Conservation (phyloP, 2,888 invertebrate species). For the Lissocephala sabroskyi region DNA sequence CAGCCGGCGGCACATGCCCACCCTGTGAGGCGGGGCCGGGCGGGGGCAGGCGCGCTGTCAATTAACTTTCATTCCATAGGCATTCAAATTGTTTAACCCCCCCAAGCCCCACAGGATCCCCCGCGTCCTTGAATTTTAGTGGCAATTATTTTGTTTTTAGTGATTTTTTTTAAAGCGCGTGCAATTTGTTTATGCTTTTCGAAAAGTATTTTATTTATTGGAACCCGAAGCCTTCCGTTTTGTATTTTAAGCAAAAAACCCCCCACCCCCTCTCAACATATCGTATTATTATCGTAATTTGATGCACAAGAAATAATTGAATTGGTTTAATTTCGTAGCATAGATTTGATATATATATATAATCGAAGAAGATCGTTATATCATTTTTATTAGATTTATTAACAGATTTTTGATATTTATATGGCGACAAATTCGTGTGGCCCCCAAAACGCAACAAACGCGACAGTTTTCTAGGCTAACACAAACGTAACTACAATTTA, state of each 20-base stretch:
- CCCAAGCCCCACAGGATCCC: background rate
- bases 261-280: slow-evolving; percentile 33
- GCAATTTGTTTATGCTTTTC: slow-evolving; percentile 62
- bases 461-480: slow-evolving; percentile 16
- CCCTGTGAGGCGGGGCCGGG: slow-evolving; percentile 44
- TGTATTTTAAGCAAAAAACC: no score
- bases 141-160: slow-evolving; percentile 55
- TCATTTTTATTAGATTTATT: no score
- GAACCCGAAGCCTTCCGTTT: no score
- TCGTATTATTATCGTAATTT: slow-evolving; percentile 50
- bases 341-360: background rate
- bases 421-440: no score
- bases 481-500: slow-evolving; percentile 1
- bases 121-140: slow-evolving; percentile 12
- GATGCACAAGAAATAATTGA: slow-evolving; percentile 10
- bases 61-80: slow-evolving; percentile 38
- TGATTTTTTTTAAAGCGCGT: no score
- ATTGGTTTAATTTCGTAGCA: slow-evolving; percentile 1
- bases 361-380: background rate
- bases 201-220: slow-evolving; percentile 62
- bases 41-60: slow-evolving; percentile 19
- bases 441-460: no score
- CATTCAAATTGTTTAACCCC: slow-evolving; percentile 13
- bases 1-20: slow-evolving; percentile 46
- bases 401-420: no score